Base-by-base conservation (phyloP, 2,113 vertebrate genomes). In the Chamaetylas fuelleborni region DNA sequence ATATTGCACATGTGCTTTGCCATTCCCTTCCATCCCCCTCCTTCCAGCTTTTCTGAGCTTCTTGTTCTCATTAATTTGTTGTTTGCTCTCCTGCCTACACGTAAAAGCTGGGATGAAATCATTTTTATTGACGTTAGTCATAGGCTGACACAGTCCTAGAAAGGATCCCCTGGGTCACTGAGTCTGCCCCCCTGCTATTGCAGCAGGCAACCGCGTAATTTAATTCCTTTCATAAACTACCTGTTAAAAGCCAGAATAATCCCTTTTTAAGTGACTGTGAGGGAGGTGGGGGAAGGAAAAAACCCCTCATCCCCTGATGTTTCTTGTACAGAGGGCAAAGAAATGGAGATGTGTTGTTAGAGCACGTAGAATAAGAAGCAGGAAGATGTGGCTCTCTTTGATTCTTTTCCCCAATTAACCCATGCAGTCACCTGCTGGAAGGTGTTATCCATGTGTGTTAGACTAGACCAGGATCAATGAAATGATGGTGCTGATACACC, bases 51-150 rank as follows among this genome's bases (percentile, higher is more conserved):
- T 93, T 80, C 78, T 64, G 73, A 94, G 34, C 43, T 90, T 70
- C 90, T 93, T 90, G 83, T 91, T 92, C 80, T 87, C 81, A 77
- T 95, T 91, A 87, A 79, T 90, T 74, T 96, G 81, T 85, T 95
- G 64, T 95, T 97, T 77, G 43, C 47, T 70, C 22, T 93, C 71
- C 88, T 91, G 54, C 81, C 88, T 88, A 86, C 86, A 57, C 0
- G 0, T 57, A 92, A 95, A 96, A 94, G 23, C 93, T 83, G 58
- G 43, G 58, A 94, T 93, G 70, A 89, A 86, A 92, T 96, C 0
- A 82, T 91, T 95, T 95, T 95, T 95, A 92, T 87, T 94, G 80
- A 89, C 0, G 0, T 86, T 92, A 93, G 61, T 93, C 92, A 95
- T 43, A 93, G 80, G 56, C 76, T 93, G 69, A 89, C 77, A 93